Percentiles rank a stretch among this genome's conserved stretches.
phyloP scores from a whole-genome alignment of 2,797 vertebrate genomes.

The Hirundo rustica region DNA sequence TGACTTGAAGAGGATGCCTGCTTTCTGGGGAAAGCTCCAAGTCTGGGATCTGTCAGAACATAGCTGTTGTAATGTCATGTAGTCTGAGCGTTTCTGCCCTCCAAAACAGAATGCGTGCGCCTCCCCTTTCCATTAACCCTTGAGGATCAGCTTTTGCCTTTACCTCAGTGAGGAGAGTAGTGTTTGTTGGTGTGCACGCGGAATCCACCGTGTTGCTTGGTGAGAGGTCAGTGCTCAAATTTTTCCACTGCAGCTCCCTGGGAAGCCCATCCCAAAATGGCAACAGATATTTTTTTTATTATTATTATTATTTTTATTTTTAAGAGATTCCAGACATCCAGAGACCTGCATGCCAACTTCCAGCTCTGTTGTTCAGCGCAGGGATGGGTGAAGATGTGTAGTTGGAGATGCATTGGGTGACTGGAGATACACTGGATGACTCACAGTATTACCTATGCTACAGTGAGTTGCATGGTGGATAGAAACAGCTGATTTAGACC shows the following conservation, averaged over 20 bases:
- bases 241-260: background rate
- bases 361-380: background rate
- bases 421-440: background rate
- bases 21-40: background rate
- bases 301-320: background rate
- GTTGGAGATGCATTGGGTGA: background rate
- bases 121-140: background rate
- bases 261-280: background rate
- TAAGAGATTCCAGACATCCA: background rate
- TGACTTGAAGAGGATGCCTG: background rate
- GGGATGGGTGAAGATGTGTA: background rate
- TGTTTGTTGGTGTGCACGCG: background rate
- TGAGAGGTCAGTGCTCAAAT: background rate
- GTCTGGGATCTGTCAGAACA: background rate
- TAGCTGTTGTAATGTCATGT: background rate
- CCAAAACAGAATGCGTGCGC: background rate
- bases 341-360: background rate
- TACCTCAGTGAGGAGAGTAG: rapidly evolving
- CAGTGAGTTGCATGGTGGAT: background rate
- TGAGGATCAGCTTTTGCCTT: background rate
- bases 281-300: background rate
- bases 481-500: background rate
- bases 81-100: background rate
- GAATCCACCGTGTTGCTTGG: rapidly evolving
- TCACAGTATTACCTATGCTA: background rate